Conservation (phyloP, 2,888 invertebrate species). For the Danaus chrysippus region DNA sequence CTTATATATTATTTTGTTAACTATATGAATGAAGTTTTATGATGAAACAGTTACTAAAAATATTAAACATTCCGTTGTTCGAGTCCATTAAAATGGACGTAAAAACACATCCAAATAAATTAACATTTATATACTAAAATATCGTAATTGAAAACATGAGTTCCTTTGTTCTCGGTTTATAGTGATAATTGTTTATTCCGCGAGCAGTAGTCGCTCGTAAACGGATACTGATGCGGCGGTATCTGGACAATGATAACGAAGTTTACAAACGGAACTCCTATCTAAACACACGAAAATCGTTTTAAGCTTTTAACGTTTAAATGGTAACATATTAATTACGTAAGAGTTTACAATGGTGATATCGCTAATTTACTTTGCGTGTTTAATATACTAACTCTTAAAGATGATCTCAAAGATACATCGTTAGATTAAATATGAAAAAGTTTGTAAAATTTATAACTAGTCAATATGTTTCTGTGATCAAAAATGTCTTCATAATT, state of each 20-base stretch:
- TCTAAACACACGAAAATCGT: slow-evolving; percentile 18
- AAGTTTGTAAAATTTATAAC: no score
- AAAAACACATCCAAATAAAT: slow-evolving; percentile 1
- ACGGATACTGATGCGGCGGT: slow-evolving; percentile 35
- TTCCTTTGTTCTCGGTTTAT: slow-evolving; percentile 64
- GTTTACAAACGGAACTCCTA: slow-evolving; percentile 19
- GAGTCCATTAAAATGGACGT: no score
- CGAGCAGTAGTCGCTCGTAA: slow-evolving; percentile 49
- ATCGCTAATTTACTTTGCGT: neutral
- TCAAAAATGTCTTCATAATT: no score
- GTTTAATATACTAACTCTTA: neutral
- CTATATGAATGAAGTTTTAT: no score
- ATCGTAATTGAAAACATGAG: slow-evolving; percentile 34
- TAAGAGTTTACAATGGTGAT: neutral
- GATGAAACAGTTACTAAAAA: no score
- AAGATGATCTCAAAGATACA: neutral
- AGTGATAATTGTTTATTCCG: slow-evolving; percentile 60
- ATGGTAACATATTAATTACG: neutral
- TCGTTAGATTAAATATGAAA: no score
- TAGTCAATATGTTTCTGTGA: no score
- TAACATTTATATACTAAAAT: slow-evolving; percentile 24
- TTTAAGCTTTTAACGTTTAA: slow-evolving; percentile 17
- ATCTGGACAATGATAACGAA: slow-evolving; percentile 27
- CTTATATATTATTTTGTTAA: no score
- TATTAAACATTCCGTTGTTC: no score